Evolutionary conservation across 2,888 invertebrate species (phyloP).

Genomic region (Tanypteryx hageni): DNA sequence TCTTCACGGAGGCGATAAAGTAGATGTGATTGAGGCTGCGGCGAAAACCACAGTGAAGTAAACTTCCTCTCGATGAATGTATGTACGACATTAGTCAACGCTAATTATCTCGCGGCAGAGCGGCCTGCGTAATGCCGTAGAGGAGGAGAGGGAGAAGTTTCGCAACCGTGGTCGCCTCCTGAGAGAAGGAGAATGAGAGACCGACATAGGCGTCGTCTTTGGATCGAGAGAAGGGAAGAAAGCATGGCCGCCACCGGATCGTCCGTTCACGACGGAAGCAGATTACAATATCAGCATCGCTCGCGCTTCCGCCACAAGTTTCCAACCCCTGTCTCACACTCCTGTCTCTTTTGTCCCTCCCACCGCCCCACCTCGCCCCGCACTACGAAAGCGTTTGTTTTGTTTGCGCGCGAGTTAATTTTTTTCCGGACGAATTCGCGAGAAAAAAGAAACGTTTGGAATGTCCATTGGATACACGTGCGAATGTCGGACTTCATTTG

Average conservation of each 20-base stretch:
- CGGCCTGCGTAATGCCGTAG: background rate
- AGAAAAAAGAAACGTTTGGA: background rate
- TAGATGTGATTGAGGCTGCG: conserved; percentile 48
- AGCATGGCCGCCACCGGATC: conserved; percentile 53
- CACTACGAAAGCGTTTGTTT: conserved; percentile 20
- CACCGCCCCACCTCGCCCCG: background rate
- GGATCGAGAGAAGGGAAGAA: background rate
- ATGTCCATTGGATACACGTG: conserved; percentile 1
- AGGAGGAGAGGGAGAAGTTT: background rate
- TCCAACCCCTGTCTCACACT: background rate
- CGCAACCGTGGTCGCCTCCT: background rate
- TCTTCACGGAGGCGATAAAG: conserved; percentile 46
- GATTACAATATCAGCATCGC: conserved; percentile 62
- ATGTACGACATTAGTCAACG: conserved; percentile 49
- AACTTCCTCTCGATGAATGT: conserved; percentile 47
- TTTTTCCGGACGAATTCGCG: background rate
- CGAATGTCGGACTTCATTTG: background rate
- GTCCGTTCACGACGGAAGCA: conserved; percentile 51
- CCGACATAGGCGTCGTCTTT: background rate
- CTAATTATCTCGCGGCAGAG: conserved; percentile 53
- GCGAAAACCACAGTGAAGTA: conserved; percentile 54
- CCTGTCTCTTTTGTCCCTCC: background rate
- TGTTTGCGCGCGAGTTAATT: background rate
- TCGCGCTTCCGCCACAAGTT: conserved; percentile 43
- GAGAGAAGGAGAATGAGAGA: background rate